Evolutionary conservation across 2,797 vertebrate species (phyloP).

Genomic region (Caiman crocodilus): DNA sequence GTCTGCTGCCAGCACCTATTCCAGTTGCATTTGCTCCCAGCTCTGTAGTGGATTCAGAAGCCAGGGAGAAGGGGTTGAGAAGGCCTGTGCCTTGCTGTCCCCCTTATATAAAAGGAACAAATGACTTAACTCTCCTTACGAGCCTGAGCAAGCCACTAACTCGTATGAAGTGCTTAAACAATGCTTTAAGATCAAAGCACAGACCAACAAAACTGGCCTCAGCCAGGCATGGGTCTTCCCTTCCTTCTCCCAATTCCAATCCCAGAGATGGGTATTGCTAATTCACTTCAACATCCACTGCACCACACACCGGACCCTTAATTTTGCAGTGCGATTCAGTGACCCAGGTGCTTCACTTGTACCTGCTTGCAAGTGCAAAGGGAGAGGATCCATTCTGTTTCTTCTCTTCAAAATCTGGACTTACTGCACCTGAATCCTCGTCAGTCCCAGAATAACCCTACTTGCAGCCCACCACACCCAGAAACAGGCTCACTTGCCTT

Average conservation of each 20-base stretch:
- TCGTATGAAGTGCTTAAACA: too few relatives aligned
- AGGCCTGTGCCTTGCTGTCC: not conserved
- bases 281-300: not conserved
- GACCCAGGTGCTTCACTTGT: not conserved
- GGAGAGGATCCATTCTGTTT: not conserved
- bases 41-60: conserved; percentile 7
- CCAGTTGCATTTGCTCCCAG: conserved; percentile 59
- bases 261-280: not conserved
- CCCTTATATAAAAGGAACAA: not conserved
- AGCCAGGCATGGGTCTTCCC: not conserved
- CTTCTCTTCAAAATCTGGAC: not conserved
- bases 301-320: accelerated
- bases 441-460: not conserved
- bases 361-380: not conserved
- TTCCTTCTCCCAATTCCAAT: not conserved
- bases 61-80: not conserved
- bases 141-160: too few relatives aligned
- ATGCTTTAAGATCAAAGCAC: too few relatives aligned
- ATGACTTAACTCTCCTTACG: too few relatives aligned
- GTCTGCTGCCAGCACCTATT: conserved; percentile 52
- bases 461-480: not conserved
- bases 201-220: not conserved
- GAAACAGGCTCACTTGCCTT: not conserved
- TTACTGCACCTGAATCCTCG: not conserved
- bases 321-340: accelerated